Evolutionary conservation across 2,888 invertebrate species (phyloP).

Genomic region (Synergus japonicus): DNA sequence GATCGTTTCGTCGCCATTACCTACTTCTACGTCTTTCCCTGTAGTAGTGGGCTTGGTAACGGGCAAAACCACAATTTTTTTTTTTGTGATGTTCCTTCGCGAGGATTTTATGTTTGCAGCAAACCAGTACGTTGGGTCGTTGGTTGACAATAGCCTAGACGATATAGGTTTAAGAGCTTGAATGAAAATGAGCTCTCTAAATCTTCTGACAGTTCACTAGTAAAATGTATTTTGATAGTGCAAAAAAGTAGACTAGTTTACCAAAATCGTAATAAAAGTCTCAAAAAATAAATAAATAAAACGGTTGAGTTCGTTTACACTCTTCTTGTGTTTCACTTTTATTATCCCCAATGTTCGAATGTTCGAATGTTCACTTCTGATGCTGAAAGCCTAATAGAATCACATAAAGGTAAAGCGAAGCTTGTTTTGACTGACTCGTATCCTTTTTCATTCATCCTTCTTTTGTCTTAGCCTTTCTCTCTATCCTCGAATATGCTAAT

Average conservation of each 20-base stretch:
- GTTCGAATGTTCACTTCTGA: conserved; percentile 6
- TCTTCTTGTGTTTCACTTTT: conserved; percentile 13
- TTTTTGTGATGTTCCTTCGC: neutral
- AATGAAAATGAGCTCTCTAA: neutral
- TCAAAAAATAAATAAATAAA: too few relatives aligned
- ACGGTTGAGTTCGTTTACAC: neutral
- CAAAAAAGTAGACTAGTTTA: neutral
- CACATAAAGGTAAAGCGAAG: conserved; percentile 25
- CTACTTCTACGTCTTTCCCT: conserved; percentile 10
- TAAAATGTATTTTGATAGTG: neutral
- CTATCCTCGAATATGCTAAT: conserved; percentile 54
- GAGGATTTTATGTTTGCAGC: conserved; percentile 16
- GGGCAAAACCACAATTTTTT: conserved; percentile 22
- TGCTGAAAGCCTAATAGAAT: conserved; percentile 7
- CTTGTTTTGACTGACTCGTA: conserved; percentile 34
- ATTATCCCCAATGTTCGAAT: conserved; percentile 15
- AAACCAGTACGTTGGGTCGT: conserved; percentile 4
- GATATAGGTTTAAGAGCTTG: conserved; percentile 3
- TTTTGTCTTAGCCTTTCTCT: neutral
- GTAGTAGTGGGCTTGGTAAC: conserved; percentile 18
- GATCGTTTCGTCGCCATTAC: conserved; percentile 36
- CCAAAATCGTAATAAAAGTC: neutral
- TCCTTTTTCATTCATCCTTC: conserved; percentile 32
- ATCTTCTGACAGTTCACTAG: neutral
- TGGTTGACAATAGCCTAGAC: neutral